phyloP scores from a whole-genome alignment of 1,140 invertebrate genomes.

The Caligus rogercresseyi region DNA sequence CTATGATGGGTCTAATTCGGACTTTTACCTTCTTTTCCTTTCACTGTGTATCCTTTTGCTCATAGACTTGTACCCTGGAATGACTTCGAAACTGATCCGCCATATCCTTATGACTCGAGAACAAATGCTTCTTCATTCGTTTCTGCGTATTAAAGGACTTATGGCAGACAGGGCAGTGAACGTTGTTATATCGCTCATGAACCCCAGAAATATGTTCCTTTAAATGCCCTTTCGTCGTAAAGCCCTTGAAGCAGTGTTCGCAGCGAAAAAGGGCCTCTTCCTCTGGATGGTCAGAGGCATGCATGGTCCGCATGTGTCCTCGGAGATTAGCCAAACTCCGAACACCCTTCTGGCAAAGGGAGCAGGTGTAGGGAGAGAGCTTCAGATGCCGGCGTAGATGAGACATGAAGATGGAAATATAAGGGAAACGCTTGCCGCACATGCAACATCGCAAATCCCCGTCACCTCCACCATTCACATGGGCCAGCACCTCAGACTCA shows the following conservation, averaged over 20 bases:
- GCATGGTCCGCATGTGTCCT: conserved; percentile 3
- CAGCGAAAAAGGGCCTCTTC: conserved; percentile 4
- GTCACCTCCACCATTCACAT: neutral
- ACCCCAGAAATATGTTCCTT: conserved; percentile 11
- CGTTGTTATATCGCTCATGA: neutral
- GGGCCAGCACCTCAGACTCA: neutral
- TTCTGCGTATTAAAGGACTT: conserved; percentile 10
- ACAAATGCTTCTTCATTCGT: conserved; percentile 12
- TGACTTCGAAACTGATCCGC: neutral
- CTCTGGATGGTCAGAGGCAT: neutral
- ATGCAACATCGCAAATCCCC: conserved; percentile 9
- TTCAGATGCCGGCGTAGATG: conserved; percentile 6
- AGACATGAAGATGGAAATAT: conserved; percentile 11
- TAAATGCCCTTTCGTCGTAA: conserved; percentile 2
- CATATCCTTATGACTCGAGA: conserved; percentile 7
- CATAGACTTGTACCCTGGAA: neutral
- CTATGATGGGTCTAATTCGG: too few species aligned
- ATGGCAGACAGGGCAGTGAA: conserved; percentile 3
- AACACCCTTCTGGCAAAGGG: neutral
- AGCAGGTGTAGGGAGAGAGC: conserved; percentile 3
- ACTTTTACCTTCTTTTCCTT: too few species aligned
- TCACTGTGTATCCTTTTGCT: too few species aligned
- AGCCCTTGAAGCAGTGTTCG: conserved; percentile 7
- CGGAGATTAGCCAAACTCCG: neutral
- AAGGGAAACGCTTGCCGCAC: neutral